Evolutionary conservation across 2,888 invertebrate genomes (phyloP), one percentile per base, ranked within the genome.

Genomic region (Cheilosia urbana): DNA sequence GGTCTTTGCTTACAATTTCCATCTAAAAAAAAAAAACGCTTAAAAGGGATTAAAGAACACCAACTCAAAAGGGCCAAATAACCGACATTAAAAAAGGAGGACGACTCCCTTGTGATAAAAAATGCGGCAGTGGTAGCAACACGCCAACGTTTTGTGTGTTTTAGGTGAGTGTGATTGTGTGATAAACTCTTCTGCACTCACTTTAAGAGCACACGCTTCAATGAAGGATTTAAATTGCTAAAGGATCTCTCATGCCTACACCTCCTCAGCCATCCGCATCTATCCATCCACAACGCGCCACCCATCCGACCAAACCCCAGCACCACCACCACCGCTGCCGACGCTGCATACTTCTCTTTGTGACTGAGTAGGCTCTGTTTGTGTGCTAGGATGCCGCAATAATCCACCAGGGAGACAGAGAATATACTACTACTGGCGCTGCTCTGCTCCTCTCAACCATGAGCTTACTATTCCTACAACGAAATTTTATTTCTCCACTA

Each of bases 161-260:
- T 84, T 79, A 75, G 84, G 75, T 84, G 85, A 85, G 80, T 85
- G 85, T 76, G 85, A 85, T 85, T 85, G 85, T 85, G 85, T 76
- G 85, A 72, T 85, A 85, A 85, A 80, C 85, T 85, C 85, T 80
- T 80, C 76, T 85, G 85, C 80, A 85, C 85, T 85, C 85, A 76
- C 85, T 85, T 85, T 80, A 85, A 85, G 80, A 80, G 85, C 65
- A 85, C 71, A 85, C 85, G 85, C 85, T 85, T 85, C 85, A 85
- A 80, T 85, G 85, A 85, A 85, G 85, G 85, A 85, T 85, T 85
- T 85, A 85, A 85, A 85, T 85, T 85, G 85, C 85, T 80, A 76
- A 85, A 76, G 85, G 85, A 80, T 76, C 71, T 62, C 58, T 49
- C 80, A 51, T 68, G 47, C 57, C 55, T 62, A 47, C 63, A 49